These are phyloP conservation scores for Elysia crispata DNA, from an alignment of 2,888 invertebrate genomes.

Conservation along the genomic window DNA sequence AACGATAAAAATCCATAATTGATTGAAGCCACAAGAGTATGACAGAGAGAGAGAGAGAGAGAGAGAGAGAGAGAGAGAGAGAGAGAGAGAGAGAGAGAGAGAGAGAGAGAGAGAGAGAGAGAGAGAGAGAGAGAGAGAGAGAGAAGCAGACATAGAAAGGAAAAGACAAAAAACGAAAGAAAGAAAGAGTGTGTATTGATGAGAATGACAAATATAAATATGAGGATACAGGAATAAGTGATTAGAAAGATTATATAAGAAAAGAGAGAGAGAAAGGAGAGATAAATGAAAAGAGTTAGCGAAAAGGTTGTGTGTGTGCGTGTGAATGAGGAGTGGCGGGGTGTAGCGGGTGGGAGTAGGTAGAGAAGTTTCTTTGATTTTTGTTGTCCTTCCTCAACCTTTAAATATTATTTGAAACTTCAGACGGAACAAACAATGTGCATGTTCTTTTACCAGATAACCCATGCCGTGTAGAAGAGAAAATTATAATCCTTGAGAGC, in stretches of 20 bases:
- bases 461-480: too few species aligned
- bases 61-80: conserved; percentile 39
- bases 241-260: not conserved
- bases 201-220: not conserved
- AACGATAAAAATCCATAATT: too few species aligned
- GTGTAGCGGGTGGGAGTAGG: too few species aligned
- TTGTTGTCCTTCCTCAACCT: too few species aligned
- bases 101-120: conserved; percentile 20
- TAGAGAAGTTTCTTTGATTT: too few species aligned
- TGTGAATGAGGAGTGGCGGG: too few species aligned
- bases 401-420: too few species aligned
- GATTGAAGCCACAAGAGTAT: too few species aligned
- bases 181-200: conserved; percentile 1
- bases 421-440: too few species aligned
- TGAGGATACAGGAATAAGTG: not conserved
- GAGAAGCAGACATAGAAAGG: conserved; percentile 13
- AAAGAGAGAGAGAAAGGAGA: conserved; percentile 23
- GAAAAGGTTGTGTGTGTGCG: too few species aligned
- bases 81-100: conserved; percentile 27
- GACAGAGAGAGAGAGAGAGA: conserved; percentile 21
- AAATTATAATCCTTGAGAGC: too few species aligned
- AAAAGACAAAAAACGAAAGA: not conserved
- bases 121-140: not conserved
- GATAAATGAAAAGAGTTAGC: not conserved
- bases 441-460: too few species aligned